Conservation (phyloP, 2,888 invertebrate species). For the Pyrrhia umbra region DNA sequence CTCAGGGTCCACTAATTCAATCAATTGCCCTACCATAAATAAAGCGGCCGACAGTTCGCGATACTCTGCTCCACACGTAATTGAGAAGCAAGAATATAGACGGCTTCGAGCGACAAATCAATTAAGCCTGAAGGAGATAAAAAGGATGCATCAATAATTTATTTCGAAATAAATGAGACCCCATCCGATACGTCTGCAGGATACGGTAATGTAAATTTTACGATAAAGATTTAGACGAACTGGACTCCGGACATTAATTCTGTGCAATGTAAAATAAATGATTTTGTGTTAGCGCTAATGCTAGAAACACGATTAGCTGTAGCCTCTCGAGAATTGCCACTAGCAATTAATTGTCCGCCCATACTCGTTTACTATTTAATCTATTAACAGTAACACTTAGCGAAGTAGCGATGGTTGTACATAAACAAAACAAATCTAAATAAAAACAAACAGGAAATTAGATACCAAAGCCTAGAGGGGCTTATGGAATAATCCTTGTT, state of each 20-base stretch:
- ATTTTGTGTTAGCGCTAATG: conserved; percentile 51
- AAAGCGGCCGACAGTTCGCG: conserved; percentile 83
- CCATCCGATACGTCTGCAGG: conserved; percentile 65
- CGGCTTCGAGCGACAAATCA: conserved; percentile 87
- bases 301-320: conserved; percentile 42
- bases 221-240: conserved; percentile 66
- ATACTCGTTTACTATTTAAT: conserved; percentile 40
- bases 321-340: conserved; percentile 38
- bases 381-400: conserved; percentile 45
- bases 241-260: conserved; percentile 57
- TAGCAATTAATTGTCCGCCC: conserved; percentile 47
- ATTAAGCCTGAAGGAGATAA: conserved; percentile 84
- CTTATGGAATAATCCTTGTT: conserved; percentile 87
- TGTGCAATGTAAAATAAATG: conserved; percentile 44
- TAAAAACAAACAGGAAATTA: conserved; percentile 83
- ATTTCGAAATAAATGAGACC: conserved; percentile 74
- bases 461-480: conserved; percentile 80
- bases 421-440: conserved; percentile 74
- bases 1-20: conserved; percentile 89
- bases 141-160: conserved; percentile 85
- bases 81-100: conserved; percentile 85
- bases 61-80: conserved; percentile 83
- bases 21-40: conserved; percentile 88
- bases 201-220: conserved; percentile 70
- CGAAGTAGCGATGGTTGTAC: conserved; percentile 55